These are phyloP conservation scores for Drosophila conformis DNA, from an alignment of 2,888 invertebrate genomes.

Conservation along the genomic window DNA sequence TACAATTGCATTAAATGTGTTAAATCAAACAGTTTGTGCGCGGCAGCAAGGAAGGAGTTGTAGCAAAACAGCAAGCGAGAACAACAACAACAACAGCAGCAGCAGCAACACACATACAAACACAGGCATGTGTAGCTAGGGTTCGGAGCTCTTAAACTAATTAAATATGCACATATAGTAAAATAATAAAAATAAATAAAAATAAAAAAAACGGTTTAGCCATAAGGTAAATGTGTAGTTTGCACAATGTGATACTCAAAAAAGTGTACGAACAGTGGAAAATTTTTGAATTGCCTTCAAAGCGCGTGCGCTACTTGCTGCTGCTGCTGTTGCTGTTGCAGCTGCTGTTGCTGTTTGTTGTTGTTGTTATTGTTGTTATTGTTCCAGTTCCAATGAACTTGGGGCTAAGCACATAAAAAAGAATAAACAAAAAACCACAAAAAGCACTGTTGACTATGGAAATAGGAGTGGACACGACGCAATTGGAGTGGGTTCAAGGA, in stretches of 20 bases:
- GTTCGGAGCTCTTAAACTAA: slow-evolving; percentile 35
- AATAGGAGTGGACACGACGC: not conserved
- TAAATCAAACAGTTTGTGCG: slow-evolving; percentile 53
- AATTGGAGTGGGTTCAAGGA: not conserved
- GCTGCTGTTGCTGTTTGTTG: not conserved
- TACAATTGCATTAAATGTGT: slow-evolving; percentile 56
- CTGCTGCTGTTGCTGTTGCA: slow-evolving; percentile 4
- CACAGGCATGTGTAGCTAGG: not conserved
- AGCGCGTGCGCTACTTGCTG: slow-evolving; percentile 11
- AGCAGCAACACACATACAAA: not conserved
- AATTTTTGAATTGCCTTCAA: slow-evolving; percentile 42
- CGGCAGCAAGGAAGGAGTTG: not conserved
- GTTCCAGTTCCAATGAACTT: slow-evolving; percentile 34
- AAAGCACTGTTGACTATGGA: slow-evolving; percentile 41
- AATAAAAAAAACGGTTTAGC: slow-evolving; percentile 17
- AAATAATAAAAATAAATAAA: slow-evolving; percentile 22
- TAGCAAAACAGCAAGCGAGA: not conserved
- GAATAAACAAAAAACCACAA: slow-evolving; percentile 2
- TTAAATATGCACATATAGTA: slow-evolving; percentile 55
- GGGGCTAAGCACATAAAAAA: slow-evolving; percentile 5
- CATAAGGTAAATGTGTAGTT: slow-evolving; percentile 27
- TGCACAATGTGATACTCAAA: slow-evolving; percentile 17
- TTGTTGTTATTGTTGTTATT: slow-evolving; percentile 1
- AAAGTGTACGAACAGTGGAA: slow-evolving; percentile 56
- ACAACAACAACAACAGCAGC: not conserved